phyloP scores from a whole-genome alignment of 2,113 vertebrate genomes.

The Anser brachyrhynchus region DNA sequence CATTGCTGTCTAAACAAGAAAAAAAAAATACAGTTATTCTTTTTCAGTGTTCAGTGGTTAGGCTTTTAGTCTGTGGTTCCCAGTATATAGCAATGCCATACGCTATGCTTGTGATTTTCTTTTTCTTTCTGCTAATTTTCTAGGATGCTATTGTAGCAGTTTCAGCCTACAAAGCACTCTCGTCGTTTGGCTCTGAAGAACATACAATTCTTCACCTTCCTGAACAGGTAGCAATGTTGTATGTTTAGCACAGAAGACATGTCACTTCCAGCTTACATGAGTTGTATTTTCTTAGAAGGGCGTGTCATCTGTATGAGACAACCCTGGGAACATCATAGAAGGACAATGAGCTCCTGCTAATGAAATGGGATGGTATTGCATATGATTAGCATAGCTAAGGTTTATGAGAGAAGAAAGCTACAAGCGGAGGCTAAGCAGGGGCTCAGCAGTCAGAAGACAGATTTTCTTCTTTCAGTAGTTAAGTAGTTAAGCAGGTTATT shows the following conservation, averaged over 20 bases:
- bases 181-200: conserved; percentile 80
- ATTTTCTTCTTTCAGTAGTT: not conserved
- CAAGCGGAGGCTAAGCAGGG: not conserved
- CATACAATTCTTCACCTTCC: conserved; percentile 89
- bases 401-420: not conserved
- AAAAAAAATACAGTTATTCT: not conserved
- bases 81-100: not conserved
- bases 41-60: not conserved
- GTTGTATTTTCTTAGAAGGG: not conserved
- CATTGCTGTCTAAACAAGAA: not conserved
- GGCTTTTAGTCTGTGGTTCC: not conserved
- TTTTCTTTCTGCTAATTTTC: not conserved
- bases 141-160: conserved; percentile 84
- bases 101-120: not conserved
- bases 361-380: not conserved
- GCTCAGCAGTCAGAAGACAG: not conserved
- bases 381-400: not conserved
- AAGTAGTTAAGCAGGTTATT: not conserved
- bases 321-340: not conserved
- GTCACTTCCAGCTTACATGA: not conserved
- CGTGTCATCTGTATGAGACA: not conserved
- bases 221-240: conserved; percentile 77
- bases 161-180: conserved; percentile 90
- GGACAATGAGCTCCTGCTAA: not conserved
- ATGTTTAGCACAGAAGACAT: not conserved